Base-by-base conservation (phyloP, 1,140 invertebrate species). In the Neodiprion lecontei region DNA sequence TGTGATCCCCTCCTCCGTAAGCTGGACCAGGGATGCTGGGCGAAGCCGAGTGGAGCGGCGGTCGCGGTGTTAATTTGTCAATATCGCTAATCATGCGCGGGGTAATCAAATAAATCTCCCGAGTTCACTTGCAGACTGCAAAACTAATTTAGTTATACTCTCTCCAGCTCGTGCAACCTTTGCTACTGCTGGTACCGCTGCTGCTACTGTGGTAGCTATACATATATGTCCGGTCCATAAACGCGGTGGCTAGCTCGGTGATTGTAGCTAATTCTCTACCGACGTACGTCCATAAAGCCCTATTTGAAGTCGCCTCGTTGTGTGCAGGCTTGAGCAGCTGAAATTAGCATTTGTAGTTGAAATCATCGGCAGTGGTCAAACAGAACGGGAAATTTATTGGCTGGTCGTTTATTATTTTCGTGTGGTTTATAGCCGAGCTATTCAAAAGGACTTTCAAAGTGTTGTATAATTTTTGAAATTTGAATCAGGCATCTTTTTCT, bases 21-120 rank as follows among this genome's bases (percentile, higher is more conserved):
- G 17, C 17, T 21, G 17, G 17, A 21, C 17, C 17, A 21, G 17
- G 17, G 17, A 21, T 21, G 17, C 17, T 21, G 17, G 17, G 17
- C 17, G 17, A 14, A 53, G n/a, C 50, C 50, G 50, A 21, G 50
- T 21, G 50, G 1, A 53, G 40, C 71, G 11, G 49, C 53, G 74
- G 72, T 73, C 77, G 76, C 50, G 77, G 74, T 80, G 80, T 82
- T 81, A 80, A 82, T 82, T 82, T 82, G 80, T 82, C 80, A 82
- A 81, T 82, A 82, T 82, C 79, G 77, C 80, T 82, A 82, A 82
- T 82, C 80, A 82, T 80, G 78, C 80, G 80, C 75, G 74, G 76
- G 73, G 75, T 82, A 82, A 82, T 81, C 80, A 77, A 82, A 82
- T 82, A 80, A 82, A 82, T 81, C 80, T 79, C 79, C 79, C 76